Percentiles rank a stretch among this genome's conserved stretches.
These are phyloP conservation scores for Spizaetus ornatus DNA, from an alignment of 2,113 vertebrate genomes.

Conservation along the genomic window DNA sequence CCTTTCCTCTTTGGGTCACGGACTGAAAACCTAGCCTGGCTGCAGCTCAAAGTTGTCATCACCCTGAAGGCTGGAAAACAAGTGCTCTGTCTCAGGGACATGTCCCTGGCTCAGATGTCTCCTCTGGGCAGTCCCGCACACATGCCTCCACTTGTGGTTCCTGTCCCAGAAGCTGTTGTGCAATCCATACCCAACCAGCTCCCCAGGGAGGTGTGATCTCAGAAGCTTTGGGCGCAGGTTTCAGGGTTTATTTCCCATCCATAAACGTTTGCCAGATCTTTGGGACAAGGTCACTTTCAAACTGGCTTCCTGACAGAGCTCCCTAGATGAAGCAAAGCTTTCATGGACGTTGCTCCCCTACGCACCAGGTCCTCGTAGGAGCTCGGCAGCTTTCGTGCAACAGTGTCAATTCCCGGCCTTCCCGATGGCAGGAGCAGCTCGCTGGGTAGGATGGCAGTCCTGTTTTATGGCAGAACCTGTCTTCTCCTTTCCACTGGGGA, in stretches of 20 bases:
- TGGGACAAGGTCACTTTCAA: slow-evolving; percentile 18
- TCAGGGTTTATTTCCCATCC: not conserved
- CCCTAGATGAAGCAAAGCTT: not conserved
- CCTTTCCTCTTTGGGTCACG: not conserved
- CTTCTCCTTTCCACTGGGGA: not conserved
- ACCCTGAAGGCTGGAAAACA: slow-evolving; percentile 25
- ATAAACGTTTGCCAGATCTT: not conserved
- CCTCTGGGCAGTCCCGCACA: not conserved
- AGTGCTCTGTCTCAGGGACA: not conserved
- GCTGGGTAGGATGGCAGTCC: not conserved
- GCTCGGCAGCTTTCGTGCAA: not conserved
- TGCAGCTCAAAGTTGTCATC: not conserved
- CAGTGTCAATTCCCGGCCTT: not conserved
- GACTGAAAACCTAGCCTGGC: slow-evolving; percentile 8
- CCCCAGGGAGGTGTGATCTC: not conserved
- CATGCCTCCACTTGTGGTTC: not conserved
- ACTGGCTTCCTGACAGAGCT: not conserved
- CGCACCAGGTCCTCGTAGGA: not conserved
- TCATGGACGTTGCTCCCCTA: not conserved
- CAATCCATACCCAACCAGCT: not conserved
- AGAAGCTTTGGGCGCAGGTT: not conserved
- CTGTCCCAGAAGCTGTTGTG: not conserved
- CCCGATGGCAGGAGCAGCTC: not conserved
- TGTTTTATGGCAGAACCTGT: not conserved
- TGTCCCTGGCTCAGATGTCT: not conserved